Conservation (phyloP, 2,888 invertebrate species). For the Frankliniella fusca region DNA sequence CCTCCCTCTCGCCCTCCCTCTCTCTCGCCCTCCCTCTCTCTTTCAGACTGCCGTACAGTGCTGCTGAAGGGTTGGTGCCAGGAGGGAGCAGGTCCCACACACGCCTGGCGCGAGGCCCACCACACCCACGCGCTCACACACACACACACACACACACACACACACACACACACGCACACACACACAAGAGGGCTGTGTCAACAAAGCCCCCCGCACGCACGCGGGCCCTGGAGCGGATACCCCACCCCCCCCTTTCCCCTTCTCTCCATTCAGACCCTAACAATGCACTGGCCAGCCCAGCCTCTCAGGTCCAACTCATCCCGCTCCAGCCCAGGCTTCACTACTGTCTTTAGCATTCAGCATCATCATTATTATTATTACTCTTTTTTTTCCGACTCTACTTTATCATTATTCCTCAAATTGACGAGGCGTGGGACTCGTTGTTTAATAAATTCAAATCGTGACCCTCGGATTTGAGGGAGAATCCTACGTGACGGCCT, state of each 20-base stretch:
- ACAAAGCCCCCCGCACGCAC: conserved; percentile 12
- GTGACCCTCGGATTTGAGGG: no score
- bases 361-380: no score
- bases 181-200: not conserved
- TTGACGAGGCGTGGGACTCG: no score
- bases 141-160: conserved; percentile 6
- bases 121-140: not conserved
- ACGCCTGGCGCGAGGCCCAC: not conserved
- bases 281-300: not conserved
- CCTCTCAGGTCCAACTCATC: not conserved
- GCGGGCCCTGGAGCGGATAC: conserved; percentile 12
- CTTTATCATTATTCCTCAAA: no score
- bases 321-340: no score
- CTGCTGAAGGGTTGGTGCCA: not conserved
- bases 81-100: conserved; percentile 8
- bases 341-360: no score
- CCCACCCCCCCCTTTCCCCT: not conserved
- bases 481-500: no score
- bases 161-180: not conserved
- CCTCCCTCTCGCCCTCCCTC: not conserved
- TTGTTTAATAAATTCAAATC: no score
- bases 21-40: not conserved
- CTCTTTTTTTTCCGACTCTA: no score
- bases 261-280: not conserved
- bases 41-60: not conserved